These are phyloP conservation scores for Bombus superbus DNA, from an alignment of 1,140 invertebrate species.

Conservation along the genomic window DNA sequence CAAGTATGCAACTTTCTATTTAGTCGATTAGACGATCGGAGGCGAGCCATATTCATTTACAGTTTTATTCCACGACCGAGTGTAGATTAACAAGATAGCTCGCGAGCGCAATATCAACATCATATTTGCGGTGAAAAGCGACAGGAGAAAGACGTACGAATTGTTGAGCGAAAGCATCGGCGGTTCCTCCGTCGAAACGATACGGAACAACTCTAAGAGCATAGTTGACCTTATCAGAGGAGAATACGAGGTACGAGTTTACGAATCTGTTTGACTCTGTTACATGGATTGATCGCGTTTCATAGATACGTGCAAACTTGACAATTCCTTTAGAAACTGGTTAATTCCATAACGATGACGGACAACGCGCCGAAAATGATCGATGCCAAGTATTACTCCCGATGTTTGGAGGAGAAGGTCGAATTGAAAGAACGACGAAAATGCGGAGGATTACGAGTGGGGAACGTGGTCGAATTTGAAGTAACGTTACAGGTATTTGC, in stretches of 20 bases:
- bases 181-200: slow-evolving; percentile 86
- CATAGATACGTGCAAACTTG: background rate
- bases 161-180: slow-evolving; percentile 85
- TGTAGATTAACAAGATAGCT: slow-evolving; percentile 82
- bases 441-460: slow-evolving; percentile 85
- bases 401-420: slow-evolving; percentile 83
- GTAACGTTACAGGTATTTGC: slow-evolving; percentile 65
- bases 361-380: slow-evolving; percentile 85
- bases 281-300: background rate
- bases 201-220: slow-evolving; percentile 89
- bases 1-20: slow-evolving; percentile 76
- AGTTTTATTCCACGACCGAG: slow-evolving; percentile 10
- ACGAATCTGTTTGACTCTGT: slow-evolving; percentile 22
- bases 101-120: slow-evolving; percentile 87
- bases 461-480: slow-evolving; percentile 83
- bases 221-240: slow-evolving; percentile 88
- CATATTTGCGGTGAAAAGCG: slow-evolving; percentile 87
- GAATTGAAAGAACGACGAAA: slow-evolving; percentile 75
- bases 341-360: slow-evolving; percentile 83
- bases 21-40: background rate
- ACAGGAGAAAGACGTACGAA: slow-evolving; percentile 83
- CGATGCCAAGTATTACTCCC: slow-evolving; percentile 85
- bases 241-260: slow-evolving; percentile 86
- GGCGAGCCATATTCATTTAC: background rate
- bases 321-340: slow-evolving; percentile 73